phyloP scores from a whole-genome alignment of 2,797 vertebrate species.

The Alca torda region DNA sequence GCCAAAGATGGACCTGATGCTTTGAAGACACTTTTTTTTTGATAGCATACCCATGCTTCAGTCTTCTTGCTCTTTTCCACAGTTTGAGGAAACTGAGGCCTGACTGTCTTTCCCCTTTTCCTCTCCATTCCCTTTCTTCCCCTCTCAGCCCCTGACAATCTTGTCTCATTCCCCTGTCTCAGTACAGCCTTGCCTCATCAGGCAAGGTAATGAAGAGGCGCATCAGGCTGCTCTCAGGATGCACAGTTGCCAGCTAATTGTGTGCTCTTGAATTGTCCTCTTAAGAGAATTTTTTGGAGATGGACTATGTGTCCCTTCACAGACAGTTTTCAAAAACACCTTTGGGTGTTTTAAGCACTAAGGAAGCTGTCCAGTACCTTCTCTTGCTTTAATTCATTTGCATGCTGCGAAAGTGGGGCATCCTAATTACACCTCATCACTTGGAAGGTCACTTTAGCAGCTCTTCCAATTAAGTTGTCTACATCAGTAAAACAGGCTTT shows the following conservation, averaged over 20 bases:
- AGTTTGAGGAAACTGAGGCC: background rate
- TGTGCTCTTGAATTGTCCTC: conserved; percentile 2
- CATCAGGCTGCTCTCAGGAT: background rate
- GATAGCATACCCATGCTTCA: background rate
- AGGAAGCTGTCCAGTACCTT: conserved; percentile 20
- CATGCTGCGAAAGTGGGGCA: background rate
- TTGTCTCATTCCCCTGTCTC: background rate
- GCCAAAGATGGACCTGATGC: background rate
- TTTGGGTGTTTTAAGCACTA: background rate
- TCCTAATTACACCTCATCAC: background rate
- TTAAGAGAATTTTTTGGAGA: background rate
- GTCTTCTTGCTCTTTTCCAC: background rate
- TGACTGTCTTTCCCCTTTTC: background rate
- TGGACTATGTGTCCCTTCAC: background rate
- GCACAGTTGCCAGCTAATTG: background rate
- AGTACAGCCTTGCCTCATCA: background rate
- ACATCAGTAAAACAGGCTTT: background rate
- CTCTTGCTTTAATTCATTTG: conserved; percentile 27
- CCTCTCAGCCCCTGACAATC: background rate
- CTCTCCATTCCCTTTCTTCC: background rate
- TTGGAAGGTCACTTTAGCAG: conserved; percentile 26
- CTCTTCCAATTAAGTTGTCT: background rate
- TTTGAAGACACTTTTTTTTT: background rate
- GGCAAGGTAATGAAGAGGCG: conserved; percentile 21
- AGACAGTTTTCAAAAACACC: background rate